phyloP scores from a whole-genome alignment of 1,140 invertebrate genomes.

The Lepidurus packardi region DNA sequence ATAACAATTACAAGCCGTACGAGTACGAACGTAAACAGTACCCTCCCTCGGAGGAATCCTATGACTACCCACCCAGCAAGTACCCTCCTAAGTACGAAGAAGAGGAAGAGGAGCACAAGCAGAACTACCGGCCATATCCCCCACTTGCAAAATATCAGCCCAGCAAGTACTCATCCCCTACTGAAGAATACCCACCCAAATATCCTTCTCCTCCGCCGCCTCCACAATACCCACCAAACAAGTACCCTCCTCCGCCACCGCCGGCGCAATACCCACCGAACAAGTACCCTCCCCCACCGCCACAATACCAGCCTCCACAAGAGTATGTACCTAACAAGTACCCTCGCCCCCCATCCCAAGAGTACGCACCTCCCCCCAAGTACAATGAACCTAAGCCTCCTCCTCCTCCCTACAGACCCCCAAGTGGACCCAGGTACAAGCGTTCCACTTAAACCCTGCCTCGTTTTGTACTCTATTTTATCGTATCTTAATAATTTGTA shows the following conservation, averaged over 20 bases:
- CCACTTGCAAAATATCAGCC: neutral
- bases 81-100: neutral
- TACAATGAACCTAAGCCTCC: neutral
- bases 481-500: neutral
- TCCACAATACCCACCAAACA: neutral
- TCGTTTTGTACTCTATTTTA: neutral
- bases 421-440: neutral
- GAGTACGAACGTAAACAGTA: too few relatives aligned
- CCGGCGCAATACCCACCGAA: neutral
- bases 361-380: constrained; percentile 3
- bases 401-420: neutral
- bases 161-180: neutral
- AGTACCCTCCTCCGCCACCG: neutral
- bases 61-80: too few relatives aligned
- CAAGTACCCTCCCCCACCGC: neutral
- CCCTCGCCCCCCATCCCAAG: neutral
- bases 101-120: neutral
- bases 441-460: neutral
- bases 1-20: neutral
- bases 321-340: neutral
- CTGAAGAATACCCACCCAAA: neutral
- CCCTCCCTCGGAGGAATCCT: too few relatives aligned
- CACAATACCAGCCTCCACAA: neutral
- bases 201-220: neutral
- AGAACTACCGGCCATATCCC: neutral